Percentiles rank a stretch among this genome's conserved stretches.
These are phyloP conservation scores for Gymnoscopelus microlampas DNA, from an alignment of 2,797 vertebrate genomes.

Conservation along the genomic window DNA sequence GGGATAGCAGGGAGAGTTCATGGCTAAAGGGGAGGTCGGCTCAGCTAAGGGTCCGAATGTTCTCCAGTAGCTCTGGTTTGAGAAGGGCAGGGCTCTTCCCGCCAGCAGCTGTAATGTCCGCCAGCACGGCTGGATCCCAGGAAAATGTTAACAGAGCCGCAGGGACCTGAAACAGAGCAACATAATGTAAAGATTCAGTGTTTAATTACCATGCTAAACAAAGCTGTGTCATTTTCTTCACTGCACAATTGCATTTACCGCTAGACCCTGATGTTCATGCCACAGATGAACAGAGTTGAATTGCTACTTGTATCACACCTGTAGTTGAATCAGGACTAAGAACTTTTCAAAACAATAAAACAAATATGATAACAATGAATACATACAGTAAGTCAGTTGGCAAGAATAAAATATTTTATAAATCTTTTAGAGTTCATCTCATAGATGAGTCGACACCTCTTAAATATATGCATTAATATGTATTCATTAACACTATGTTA, in stretches of 20 bases:
- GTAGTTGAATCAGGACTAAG: too few relatives aligned
- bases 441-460: neutral
- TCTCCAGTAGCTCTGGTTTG: constrained; percentile 81
- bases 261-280: too few relatives aligned
- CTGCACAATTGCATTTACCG: neutral
- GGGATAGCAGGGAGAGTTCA: constrained; percentile 28
- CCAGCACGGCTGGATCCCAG: constrained; percentile 88
- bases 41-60: constrained; percentile 85
- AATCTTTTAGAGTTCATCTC: neutral
- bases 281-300: too few relatives aligned
- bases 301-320: too few relatives aligned
- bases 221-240: neutral
- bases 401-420: neutral
- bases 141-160: constrained; percentile 89
- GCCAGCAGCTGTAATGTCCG: constrained; percentile 85
- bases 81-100: constrained; percentile 74
- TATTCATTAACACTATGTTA: neutral
- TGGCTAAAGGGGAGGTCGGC: constrained; percentile 19
- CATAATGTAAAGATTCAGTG: neutral
- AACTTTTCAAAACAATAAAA: too few relatives aligned
- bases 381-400: too few relatives aligned
- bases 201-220: neutral
- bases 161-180: constrained; percentile 82
- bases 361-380: too few relatives aligned
- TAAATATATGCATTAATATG: neutral